Evolutionary conservation across 2,113 vertebrate genomes (phyloP), one percentile per base, ranked within the genome.

Genomic region (Menidia beryllina): DNA sequence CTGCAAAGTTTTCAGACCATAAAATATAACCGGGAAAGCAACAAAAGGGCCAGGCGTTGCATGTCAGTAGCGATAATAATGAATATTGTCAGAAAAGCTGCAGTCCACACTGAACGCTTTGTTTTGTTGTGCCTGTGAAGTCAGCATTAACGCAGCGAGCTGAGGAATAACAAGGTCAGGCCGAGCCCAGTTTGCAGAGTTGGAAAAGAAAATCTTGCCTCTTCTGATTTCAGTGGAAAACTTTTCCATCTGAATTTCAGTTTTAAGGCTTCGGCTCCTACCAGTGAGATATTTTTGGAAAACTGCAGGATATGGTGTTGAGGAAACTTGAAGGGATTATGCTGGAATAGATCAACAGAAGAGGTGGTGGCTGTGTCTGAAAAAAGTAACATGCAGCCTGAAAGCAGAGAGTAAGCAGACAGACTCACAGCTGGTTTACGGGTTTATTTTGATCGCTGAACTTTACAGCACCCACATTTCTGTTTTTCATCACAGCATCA

Each of bases 321-420:
- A 71, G 47, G 67, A 72, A 60, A 36, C 75, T 9, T 69, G 72
- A 73, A 69, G 51, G 21, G 55, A 66, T 41, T 41, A n/a, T 65
- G 57, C 69, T 71, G 66, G 64, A 81, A 81, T 59, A 79, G 77
- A 82, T 87, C 63, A 67, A 75, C 48, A 43, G 60, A 79, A 68
- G 66, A 9, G 1, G 53, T 48, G 54, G 38, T 56, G 49, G 77
- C 74, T 6, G 66, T 68, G 72, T 81, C 73, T 55, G 79, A 55
- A 45, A 58, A 60, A 63, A 77, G 69, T 59, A 64, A 25, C 15
- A 19, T 45, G 43, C 36, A 59, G 48, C 25, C 11, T 19, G 17
- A 45, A 25, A 21, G 19, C 43, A 30, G 23, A 62, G 72, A 85
- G 59, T 67, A 51, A 72, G 69, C 59, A 69, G 76, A 75, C 66